A percentile compares a stretch with the other conserved stretches of the same genome.
Conservation (phyloP, 2,888 invertebrate species). For the Stomorhina lunata region DNA sequence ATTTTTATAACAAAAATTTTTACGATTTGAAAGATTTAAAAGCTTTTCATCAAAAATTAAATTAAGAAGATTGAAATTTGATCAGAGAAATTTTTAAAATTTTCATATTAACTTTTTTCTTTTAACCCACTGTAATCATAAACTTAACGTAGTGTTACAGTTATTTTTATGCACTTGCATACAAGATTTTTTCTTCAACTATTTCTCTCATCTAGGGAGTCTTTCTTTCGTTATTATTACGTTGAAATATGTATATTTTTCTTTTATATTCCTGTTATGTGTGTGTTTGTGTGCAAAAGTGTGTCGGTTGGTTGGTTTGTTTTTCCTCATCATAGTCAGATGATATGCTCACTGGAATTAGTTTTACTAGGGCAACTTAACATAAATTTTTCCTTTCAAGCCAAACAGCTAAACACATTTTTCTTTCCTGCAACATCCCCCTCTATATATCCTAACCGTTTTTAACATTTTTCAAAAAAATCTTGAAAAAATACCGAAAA, state of each 20-base stretch:
- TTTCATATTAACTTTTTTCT: no score
- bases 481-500: neutral
- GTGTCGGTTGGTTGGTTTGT: neutral
- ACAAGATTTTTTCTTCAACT: no score
- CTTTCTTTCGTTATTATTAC: constrained; percentile 39
- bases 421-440: neutral
- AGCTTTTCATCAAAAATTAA: no score
- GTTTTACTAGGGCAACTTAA: constrained; percentile 61
- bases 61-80: no score
- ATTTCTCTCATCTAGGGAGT: constrained; percentile 39
- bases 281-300: no score
- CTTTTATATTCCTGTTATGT: neutral
- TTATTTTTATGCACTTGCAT: constrained; percentile 48
- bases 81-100: no score
- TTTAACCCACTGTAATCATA: neutral
- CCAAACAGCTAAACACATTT: neutral
- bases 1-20: no score
- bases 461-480: neutral
- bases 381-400: constrained; percentile 43
- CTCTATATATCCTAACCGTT: neutral
- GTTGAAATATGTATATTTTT: constrained; percentile 42
- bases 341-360: constrained; percentile 40
- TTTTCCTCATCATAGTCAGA: neutral
- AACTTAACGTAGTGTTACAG: constrained; percentile 31
- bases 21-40: no score